Percentiles rank a stretch among this genome's conserved stretches.
Conservation (phyloP, 2,888 invertebrate species). For the Drosophila antonietae region DNA sequence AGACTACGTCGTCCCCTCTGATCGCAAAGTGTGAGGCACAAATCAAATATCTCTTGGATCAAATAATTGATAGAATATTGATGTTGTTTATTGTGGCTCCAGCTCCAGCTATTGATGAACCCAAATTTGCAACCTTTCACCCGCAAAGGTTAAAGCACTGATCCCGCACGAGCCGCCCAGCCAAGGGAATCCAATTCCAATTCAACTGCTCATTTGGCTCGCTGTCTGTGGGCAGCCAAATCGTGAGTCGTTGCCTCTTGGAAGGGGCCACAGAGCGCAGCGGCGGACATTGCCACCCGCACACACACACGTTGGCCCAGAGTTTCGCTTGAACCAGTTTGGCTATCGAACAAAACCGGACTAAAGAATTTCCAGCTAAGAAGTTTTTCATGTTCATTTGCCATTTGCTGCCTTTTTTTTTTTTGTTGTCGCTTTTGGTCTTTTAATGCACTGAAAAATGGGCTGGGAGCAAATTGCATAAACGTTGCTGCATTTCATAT, state of each 20-base stretch:
- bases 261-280: not conserved
- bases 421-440: conserved; percentile 1
- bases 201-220: conserved; percentile 1
- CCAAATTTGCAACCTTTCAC: conserved; percentile 62
- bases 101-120: conserved; percentile 14
- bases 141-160: conserved; percentile 51
- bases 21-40: conserved; percentile 54
- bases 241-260: conserved; percentile 39
- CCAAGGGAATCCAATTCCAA: conserved; percentile 41
- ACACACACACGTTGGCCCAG: conserved; percentile 32
- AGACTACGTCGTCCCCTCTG: not conserved
- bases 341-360: conserved; percentile 68
- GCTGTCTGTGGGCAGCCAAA: conserved; percentile 15
- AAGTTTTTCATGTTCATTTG: conserved; percentile 76
- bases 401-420: conserved; percentile 56
- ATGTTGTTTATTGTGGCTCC: conserved; percentile 41
- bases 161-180: conserved; percentile 68
- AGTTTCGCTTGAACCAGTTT: conserved; percentile 69
- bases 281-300: conserved; percentile 68
- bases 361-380: conserved; percentile 72
- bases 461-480: conserved; percentile 14
- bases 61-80: conserved; percentile 70
- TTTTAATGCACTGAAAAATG: conserved; percentile 19
- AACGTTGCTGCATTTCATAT: conserved; percentile 3
- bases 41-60: conserved; percentile 61